phyloP scores from a whole-genome alignment of 2,888 invertebrate genomes.

The Linnaemya tessellans region DNA sequence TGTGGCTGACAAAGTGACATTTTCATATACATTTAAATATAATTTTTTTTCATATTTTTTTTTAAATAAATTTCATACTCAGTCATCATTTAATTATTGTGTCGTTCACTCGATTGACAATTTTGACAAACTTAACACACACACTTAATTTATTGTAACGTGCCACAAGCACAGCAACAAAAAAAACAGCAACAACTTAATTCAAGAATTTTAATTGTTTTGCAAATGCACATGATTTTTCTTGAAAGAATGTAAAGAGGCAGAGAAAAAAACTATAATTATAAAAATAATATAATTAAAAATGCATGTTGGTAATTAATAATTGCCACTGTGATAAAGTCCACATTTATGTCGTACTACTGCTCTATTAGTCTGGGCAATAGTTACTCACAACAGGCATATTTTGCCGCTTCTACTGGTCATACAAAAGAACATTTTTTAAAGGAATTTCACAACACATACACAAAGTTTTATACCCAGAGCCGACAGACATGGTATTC shows the following conservation, averaged over 20 bases:
- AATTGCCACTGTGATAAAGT: constrained; percentile 66
- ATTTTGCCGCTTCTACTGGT: constrained; percentile 11
- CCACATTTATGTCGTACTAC: constrained; percentile 50
- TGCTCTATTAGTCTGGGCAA: constrained; percentile 51
- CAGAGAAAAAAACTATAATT: constrained; percentile 28
- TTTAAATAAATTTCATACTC: constrained; percentile 8
- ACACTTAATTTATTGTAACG: constrained; percentile 56
- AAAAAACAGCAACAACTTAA: background rate
- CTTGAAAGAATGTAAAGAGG: constrained; percentile 18
- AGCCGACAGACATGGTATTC: constrained; percentile 10
- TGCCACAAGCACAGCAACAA: background rate
- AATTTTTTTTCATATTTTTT: constrained; percentile 10
- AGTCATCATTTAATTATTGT: constrained; percentile 59
- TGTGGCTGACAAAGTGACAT: too few species aligned
- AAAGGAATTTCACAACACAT: constrained; percentile 60
- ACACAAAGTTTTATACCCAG: constrained; percentile 38
- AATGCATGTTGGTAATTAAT: constrained; percentile 70
- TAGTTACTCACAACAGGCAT: background rate
- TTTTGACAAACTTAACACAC: constrained; percentile 51
- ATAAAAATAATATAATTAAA: constrained; percentile 65
- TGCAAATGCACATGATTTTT: constrained; percentile 45
- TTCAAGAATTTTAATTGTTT: constrained; percentile 41
- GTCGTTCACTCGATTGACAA: constrained; percentile 60
- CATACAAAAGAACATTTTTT: constrained; percentile 34
- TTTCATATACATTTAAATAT: background rate